Evolutionary conservation across 2,797 vertebrate species (phyloP).

Genomic region (Australoheros facetus): DNA sequence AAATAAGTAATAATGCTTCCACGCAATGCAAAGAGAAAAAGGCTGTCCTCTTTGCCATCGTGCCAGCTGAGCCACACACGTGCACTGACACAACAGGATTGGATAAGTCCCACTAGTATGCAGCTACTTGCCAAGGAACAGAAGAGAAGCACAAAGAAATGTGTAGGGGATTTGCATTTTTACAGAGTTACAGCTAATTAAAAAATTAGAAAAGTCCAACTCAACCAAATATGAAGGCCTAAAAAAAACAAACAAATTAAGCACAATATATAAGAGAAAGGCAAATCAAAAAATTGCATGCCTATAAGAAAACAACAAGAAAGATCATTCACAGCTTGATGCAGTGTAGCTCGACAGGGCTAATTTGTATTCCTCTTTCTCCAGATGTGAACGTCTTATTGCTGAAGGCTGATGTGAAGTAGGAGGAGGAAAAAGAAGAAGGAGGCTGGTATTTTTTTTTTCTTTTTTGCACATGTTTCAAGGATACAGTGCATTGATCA

Average conservation of each 20-base stretch:
- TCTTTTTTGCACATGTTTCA: constrained; percentile 86
- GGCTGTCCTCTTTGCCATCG: background rate
- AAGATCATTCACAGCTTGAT: background rate
- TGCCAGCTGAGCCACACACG: background rate
- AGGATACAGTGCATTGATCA: constrained; percentile 85
- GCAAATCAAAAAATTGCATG: background rate
- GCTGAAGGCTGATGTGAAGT: constrained; percentile 59
- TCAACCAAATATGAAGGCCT: background rate
- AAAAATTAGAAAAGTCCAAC: background rate
- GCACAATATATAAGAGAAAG: background rate
- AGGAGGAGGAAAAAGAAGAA: constrained; percentile 51
- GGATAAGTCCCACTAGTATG: background rate
- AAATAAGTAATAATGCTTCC: background rate
- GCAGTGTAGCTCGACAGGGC: background rate
- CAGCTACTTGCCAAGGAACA: background rate
- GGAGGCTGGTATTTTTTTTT: constrained; percentile 75
- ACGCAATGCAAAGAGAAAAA: background rate
- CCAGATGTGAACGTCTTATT: constrained; percentile 75
- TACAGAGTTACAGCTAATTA: background rate
- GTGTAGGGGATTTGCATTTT: background rate
- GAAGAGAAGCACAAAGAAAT: background rate
- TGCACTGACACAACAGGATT: background rate
- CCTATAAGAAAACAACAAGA: background rate
- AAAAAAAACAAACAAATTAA: background rate
- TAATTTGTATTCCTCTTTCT: constrained; percentile 29